Evolutionary conservation across 2,113 vertebrate genomes (phyloP), one percentile per base, ranked within the genome.

Genomic region (Cromileptes altivelis): DNA sequence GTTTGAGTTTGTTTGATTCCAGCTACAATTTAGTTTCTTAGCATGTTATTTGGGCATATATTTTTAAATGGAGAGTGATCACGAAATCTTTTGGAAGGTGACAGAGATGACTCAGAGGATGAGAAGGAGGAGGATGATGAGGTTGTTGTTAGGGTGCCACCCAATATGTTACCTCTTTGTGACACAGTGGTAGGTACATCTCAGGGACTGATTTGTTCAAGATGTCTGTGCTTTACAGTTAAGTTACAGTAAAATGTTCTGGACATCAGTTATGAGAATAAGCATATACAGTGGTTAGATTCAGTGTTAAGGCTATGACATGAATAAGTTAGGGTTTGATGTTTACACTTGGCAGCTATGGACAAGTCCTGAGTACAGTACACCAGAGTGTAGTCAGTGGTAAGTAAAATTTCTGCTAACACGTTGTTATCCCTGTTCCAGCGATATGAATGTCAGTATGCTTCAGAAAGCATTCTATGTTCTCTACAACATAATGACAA

Each of bases 291-390:
- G 30, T 30, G 30, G 30, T 30, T 30, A 30, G 30, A 30, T 30
- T 30, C 30, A 30, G 30, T 30, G 30, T 30, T 57, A 23, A 57
- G 55, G n/a, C n/a, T 25, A 25, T 57, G 55, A 57, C 14, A 25
- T 57, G 55, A 57, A 57, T 57, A 11, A 57, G 55, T 57, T 57
- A 57, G 15, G n/a, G 55, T 57, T 57, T 23, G n/a, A 57, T 57
- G 55, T 57, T 57, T 25, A 57, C 55, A 25, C 55, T 30, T 30
- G 30, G 30, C 55, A 57, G 55, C 55, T 57, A 23, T 57, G 55
- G 49, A 23, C 55, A 57, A 57, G 55, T 57, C 55, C 55, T 57
- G 55, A 57, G 9, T 18, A 9, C 55, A 57, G 55, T 57, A 57
- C 55, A 57, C 55, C 55, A 25, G n/a, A 57, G 55, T 25, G 23